phyloP scores from a whole-genome alignment of 2,888 invertebrate species.

The Lissocephala sabroskyi region DNA sequence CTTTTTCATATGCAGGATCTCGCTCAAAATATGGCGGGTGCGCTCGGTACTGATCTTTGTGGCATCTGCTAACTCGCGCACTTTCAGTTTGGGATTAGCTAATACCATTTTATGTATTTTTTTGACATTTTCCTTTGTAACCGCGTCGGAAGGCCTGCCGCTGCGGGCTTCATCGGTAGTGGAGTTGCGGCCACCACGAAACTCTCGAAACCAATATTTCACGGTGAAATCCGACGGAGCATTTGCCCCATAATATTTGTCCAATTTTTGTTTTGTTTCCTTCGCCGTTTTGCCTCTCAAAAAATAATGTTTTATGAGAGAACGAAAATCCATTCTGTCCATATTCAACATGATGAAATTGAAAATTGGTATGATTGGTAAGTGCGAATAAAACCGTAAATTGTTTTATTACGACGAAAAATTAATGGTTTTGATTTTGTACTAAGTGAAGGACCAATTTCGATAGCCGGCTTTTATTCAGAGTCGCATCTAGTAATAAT shows the following conservation, averaged over 20 bases:
- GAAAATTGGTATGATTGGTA: neutral
- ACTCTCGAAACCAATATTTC: neutral
- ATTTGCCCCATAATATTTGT: neutral
- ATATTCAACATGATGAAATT: neutral
- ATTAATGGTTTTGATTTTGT: too few relatives aligned
- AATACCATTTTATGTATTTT: neutral
- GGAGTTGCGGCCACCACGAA: too few relatives aligned
- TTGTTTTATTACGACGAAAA: too few relatives aligned
- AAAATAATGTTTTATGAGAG: neutral
- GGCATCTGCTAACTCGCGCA: too few relatives aligned
- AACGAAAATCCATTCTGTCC: neutral
- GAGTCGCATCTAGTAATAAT: too few relatives aligned
- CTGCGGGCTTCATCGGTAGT: neutral
- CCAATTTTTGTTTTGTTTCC: neutral
- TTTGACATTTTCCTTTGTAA: neutral
- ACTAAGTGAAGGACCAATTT: too few relatives aligned
- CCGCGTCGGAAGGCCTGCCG: neutral
- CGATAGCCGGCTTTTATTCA: too few relatives aligned
- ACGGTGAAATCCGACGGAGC: too few relatives aligned
- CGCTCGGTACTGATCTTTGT: too few relatives aligned
- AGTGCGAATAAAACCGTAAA: too few relatives aligned
- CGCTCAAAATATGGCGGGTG: neutral
- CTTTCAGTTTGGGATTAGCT: neutral
- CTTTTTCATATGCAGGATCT: neutral
- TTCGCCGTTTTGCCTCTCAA: neutral